phyloP scores from a whole-genome alignment of 2,888 invertebrate genomes.

The Habrosyne pyritoides region DNA sequence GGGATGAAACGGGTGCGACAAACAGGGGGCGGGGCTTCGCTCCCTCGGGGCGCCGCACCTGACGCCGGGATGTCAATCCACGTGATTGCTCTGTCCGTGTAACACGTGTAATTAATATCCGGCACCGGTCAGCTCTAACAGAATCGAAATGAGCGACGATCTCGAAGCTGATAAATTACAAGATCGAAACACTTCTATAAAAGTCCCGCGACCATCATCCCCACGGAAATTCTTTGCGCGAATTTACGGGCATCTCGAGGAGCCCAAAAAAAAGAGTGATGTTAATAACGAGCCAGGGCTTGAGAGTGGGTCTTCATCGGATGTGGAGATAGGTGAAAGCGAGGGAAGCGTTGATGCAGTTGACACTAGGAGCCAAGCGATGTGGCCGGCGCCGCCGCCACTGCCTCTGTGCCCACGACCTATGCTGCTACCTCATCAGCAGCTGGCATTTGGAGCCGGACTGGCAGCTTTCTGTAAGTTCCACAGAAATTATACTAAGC shows the following conservation, averaged over 20 bases:
- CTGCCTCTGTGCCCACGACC: constrained; percentile 74
- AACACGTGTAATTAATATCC: constrained; percentile 46
- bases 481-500: not conserved
- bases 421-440: constrained; percentile 71
- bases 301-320: constrained; percentile 75
- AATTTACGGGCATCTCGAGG: constrained; percentile 90
- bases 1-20: constrained; percentile 45
- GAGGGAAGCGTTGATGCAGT: constrained; percentile 37
- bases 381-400: constrained; percentile 63
- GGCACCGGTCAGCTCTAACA: not conserved
- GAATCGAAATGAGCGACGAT: constrained; percentile 48
- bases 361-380: constrained; percentile 36
- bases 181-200: constrained; percentile 45
- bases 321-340: constrained; percentile 68
- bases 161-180: constrained; percentile 35
- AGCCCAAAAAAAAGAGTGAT: constrained; percentile 42
- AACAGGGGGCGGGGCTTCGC: constrained; percentile 49
- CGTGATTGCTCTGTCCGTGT: constrained; percentile 47
- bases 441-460: constrained; percentile 84
- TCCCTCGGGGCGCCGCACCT: constrained; percentile 19
- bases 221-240: constrained; percentile 92
- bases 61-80: constrained; percentile 58
- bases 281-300: constrained; percentile 37
- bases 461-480: constrained; percentile 83
- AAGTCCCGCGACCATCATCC: constrained; percentile 86